Base-by-base conservation (phyloP, 2,797 vertebrate genomes). In the Sylvia borin region DNA sequence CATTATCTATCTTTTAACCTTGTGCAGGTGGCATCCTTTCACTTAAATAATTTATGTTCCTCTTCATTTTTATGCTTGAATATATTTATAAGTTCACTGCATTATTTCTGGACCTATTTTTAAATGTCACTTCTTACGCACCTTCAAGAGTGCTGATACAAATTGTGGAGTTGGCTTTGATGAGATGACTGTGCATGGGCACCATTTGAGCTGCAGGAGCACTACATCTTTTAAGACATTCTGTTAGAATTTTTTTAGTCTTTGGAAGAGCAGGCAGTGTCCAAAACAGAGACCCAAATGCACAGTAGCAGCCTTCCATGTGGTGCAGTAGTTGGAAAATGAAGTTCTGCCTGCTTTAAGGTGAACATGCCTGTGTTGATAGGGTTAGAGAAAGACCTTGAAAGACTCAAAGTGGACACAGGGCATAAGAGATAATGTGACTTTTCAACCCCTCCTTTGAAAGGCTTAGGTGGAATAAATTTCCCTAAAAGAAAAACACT, bases 1-100 rank as follows among this genome's bases (percentile, higher is more conserved):
- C 34, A n/a, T 86, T 90, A 90, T 83, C 76, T 67, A 3, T 94
- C 83, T 90, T 94, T 92, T 85, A 82, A 71, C 57, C 61, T 93
- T n/a, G 13, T 85, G 64, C 82, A 82, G 67, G 60, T 90, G 58
- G 54, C 75, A 81, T 93, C 66, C 58, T 91, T 91, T 42, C 50
- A 53, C 68, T 90, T 93, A 61, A 94, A 90, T 90, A 68, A 83
- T 93, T 77, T 55, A 48, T 88, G 21, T 60, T 90, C 48, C 75
- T 80, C 75, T 71, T 90, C 73, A 68, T 95, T 94, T 95, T 88
- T 93, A 61, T 54, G 42, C 73, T 80, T 92, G 90, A 93, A 95
- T 96, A 88, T 93, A 95, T 95, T 96, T 90, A 93, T 94, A 96
- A 93, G 83, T 75, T 92, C 91, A n/a, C 70, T 26, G 47, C 78